Evolutionary conservation across 2,888 invertebrate species (phyloP), one percentile per base, ranked within the genome.

Genomic region (Crematogaster levior): DNA sequence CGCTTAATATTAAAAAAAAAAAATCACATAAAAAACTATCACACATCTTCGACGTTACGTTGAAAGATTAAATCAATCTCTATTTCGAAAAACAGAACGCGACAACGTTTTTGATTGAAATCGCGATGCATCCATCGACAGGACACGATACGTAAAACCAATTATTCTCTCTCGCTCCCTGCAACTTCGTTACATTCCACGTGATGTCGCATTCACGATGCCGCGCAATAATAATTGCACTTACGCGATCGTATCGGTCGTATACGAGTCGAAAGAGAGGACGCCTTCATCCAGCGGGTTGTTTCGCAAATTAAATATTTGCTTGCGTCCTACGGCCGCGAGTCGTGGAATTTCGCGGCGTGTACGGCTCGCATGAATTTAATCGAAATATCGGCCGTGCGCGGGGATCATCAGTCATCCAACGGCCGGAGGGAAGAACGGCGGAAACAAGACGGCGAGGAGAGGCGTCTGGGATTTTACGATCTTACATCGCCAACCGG

Each of bases 361-460:
- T 56, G 68, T 30, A 40, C 46, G 60, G 37, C 48, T 73, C 48
- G 60, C 15, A 51, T 80, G 80, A 80, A 80, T 80, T 80, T 74
- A 74, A 79, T 73, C 79, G 79, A 72, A 56, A 61, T 74, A 74
- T 74, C 79, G 72, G 63, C 37, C 65, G 46, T 56, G 56, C 51
- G 51, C 56, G 58, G 53, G 63, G 70, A 87, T 88, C 86, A 86
- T 87, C 84, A 79, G 81, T 88, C 88, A 88, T 86, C 61, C 61
- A 7, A 10, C 27, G 65, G 46, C 72, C 58, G 40, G 34, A 46
- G 60, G 81, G 73, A 66, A 81, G 65, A 61, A 34, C 61, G 53
- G 27, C n/a, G 60, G 48, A 58, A 61, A 81, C 27, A 51, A 51
- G 43, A 63, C 10, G 34, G 48, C 48, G 65, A 10, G 58, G 58